phyloP scores from a whole-genome alignment of 1,140 invertebrate species.

The Tenebrio molitor region DNA sequence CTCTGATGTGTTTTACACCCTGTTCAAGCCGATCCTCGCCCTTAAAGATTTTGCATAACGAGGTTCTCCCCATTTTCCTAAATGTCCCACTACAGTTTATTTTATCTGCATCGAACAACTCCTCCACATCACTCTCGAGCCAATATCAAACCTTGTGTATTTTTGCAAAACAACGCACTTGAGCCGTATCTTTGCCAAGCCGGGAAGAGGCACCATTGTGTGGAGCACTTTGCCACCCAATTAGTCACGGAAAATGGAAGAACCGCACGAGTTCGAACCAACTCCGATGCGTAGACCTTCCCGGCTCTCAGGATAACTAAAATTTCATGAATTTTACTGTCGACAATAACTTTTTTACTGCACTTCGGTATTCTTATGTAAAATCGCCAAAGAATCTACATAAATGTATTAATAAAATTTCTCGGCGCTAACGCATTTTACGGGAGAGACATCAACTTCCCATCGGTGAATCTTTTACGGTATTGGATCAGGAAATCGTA shows the following conservation, averaged over 20 bases:
- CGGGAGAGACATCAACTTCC: background rate
- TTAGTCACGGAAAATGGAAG: constrained; percentile 39
- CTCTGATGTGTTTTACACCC: too few species aligned
- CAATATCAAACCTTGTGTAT: too few species aligned
- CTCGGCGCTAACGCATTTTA: constrained; percentile 8
- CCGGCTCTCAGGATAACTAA: constrained; percentile 31
- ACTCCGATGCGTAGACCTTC: constrained; percentile 12
- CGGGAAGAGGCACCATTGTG: constrained; percentile 9
- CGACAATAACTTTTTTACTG: constrained; percentile 27
- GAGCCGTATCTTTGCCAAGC: background rate
- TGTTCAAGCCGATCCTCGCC: too few species aligned
- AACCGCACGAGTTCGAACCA: constrained; percentile 7
- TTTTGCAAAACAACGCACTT: too few species aligned
- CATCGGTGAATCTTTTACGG: constrained; percentile 1
- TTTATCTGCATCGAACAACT: too few species aligned
- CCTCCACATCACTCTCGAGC: too few species aligned
- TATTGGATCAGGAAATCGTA: constrained; percentile 4
- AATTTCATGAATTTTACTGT: constrained; percentile 30
- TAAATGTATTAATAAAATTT: constrained; percentile 35
- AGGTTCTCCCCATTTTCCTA: too few species aligned
- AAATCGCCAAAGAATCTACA: constrained; percentile 24
- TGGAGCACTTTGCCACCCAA: constrained; percentile 30
- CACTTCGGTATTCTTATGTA: constrained; percentile 32
- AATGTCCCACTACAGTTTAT: too few species aligned
- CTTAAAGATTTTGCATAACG: too few species aligned